Base-by-base conservation (phyloP, 2,888 invertebrate genomes). In the Stenichneumon culpator region DNA sequence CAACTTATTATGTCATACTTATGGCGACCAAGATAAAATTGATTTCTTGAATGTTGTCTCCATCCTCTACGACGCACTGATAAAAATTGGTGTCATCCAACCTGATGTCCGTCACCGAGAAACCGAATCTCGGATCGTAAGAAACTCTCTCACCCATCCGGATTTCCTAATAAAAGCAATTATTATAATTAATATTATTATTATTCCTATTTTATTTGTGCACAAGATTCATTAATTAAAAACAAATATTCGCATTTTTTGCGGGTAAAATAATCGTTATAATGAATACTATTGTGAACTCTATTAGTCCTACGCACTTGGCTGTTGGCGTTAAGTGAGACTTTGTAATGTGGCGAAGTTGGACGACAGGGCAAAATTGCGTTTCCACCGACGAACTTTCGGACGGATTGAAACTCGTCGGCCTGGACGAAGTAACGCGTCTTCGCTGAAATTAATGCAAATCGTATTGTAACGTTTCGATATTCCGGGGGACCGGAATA, bases 321-420 rank as follows among this genome's bases (percentile, higher is more conserved):
- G 0, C 86, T 80, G 47, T 84, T 84, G 3, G 44, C 52, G 0
- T 52, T 4, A 0, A 92, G 86, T 57, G 22, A 87, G 0, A 96
- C 96, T 22, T 94, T 92, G 1, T 95, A 94, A 81, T 95, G 93
- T 1, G 96, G 96, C 68, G 95, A 95, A 1, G 96, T 95, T 5
- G 96, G 96, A 68, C 95, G 95, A 89, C 97, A 97, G 28, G 96
- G 96, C 87, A 97, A 95, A 0, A 95, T 90, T 0, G 94, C 93
- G 25, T 94, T 91, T 1, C 89, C 94, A 3, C 93, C 93, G 14
- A 94, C 89, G 0, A 93, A 87, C 0, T 89, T 91, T n/a, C 54
- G 79, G 0, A 89, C 32, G 22, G 84, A 77, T 2, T 54, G 25
- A 3, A 68, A 36, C 1, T 3, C 60, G 5, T 92, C 92, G 0